phyloP scores from a whole-genome alignment of 2,888 invertebrate genomes.

The Crepidodera aurea region DNA sequence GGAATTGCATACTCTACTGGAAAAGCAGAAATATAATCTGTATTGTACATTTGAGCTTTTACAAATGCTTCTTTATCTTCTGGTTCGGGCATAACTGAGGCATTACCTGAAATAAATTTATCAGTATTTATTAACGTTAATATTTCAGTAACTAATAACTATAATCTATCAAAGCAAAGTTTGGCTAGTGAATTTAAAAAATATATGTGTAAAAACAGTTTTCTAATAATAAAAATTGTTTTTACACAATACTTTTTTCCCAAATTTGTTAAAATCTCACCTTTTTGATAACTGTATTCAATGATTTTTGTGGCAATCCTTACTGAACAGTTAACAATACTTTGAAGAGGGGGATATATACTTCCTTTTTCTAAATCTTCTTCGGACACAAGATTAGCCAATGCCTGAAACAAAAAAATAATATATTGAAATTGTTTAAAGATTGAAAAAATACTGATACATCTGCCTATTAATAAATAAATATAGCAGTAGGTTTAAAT shows the following conservation, averaged over 20 bases:
- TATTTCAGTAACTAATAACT: too few relatives aligned
- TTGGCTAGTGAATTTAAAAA: too few relatives aligned
- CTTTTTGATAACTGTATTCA: conserved; percentile 80
- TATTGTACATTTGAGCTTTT: conserved; percentile 82
- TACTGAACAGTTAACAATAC: conserved; percentile 86
- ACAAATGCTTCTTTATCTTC: conserved; percentile 76
- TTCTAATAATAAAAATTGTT: too few relatives aligned
- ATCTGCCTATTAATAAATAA: too few relatives aligned
- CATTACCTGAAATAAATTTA: conserved; percentile 68
- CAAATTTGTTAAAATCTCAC: conserved; percentile 58
- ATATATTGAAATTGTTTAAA: not conserved
- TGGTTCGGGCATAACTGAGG: conserved; percentile 82
- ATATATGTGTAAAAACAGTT: too few relatives aligned
- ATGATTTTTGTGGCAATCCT: conserved; percentile 84
- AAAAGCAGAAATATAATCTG: conserved; percentile 72
- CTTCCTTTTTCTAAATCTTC: conserved; percentile 84
- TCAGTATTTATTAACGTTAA: too few relatives aligned
- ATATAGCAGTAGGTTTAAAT: too few relatives aligned
- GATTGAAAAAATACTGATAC: too few relatives aligned
- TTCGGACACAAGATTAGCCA: conserved; percentile 83
- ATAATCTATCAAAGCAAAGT: too few relatives aligned
- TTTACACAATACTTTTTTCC: too few relatives aligned
- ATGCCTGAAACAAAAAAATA: conserved; percentile 64
- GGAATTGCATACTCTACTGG: conserved; percentile 74
- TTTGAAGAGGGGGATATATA: conserved; percentile 88